Evolutionary conservation across 1,140 invertebrate genomes (phyloP), one percentile per base, ranked within the genome.

Genomic region (Drosophila tropicalis): DNA sequence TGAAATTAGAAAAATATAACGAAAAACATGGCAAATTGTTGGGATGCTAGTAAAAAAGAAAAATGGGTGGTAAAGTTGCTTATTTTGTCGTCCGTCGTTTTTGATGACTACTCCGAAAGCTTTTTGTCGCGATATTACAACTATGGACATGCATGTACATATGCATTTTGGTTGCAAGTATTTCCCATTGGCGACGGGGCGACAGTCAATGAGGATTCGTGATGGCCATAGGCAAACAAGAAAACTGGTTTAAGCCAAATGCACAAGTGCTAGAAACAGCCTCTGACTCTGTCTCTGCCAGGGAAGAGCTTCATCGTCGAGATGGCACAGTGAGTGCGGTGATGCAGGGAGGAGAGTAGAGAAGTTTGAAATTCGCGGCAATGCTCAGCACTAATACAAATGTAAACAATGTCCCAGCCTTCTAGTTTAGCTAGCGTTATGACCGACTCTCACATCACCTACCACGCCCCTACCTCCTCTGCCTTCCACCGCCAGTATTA

Each of bases 201-300:
- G 10, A n/a, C 25, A 47, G 25, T 32, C 40, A 29, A 62, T 62
- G 41, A 19, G 15, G 10, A 47, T 62, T 65, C 13, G 22, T 51
- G 44, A 32, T 64, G 54, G 61, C 34, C 65, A 72, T 51, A 63
- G 60, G 19, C 56, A 81, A 58, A 67, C 12, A 29, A 13, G 32
- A 78, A 69, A 86, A 83, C 83, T 58, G 72, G 79, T 87, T 86
- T 79, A 66, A 66, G 70, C 40, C 40, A 76, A 72, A 76, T 82
- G 67, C 63, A 86, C 70, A 74, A 80, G 76, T 81, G 70, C 70
- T 67, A 63, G 67, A 73, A 63, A 41, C 70, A 44, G 17, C 55
- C 67, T 40, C 70, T 51, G 65, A 51, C 29, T 72, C 63, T 17
- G 56, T 2, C 7, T 25, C 3, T 2, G 22, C 22, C 22, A 25